Evolutionary conservation across 2,888 invertebrate genomes (phyloP), one percentile per base, ranked within the genome.

Genomic region (Thecophora atra): DNA sequence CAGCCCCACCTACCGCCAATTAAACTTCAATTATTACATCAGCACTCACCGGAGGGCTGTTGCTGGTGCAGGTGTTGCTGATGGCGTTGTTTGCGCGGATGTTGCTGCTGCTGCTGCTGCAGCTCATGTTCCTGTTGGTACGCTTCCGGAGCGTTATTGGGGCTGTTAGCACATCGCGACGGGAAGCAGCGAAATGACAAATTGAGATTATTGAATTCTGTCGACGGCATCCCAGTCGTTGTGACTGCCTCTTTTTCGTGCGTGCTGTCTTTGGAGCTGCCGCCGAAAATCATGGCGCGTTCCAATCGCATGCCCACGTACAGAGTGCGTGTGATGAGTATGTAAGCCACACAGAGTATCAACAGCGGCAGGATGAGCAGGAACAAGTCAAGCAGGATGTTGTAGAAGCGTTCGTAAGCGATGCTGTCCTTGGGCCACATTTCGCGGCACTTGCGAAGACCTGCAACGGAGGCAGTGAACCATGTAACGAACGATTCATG

Each of bases 291-390:
- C 79, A 83, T 79, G 17, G 76, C 76, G 58, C 80, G 79, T 77
- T 88, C 88, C 68, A 80, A 81, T 28, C 80, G 78, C 77, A 86
- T 86, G 70, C 84, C 85, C 77, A 82, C 78, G 72, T 86, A 86
- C 1, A 86, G 78, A 1, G 86, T 85, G 51, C 81, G 81, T 8
- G 84, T 86, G 71, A 91, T 91, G 52, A 90, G 85, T 19, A 89
- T 89, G 78, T 92, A 92, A n/a, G 91, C 90, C 24, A 89, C 87
- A 24, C 88, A 88, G 85, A 93, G 89, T 60, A 91, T 88, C 54
- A 91, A 79, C 54, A 93, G 83, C 0, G 93, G 93, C 73, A 92
- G 83, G 0, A 93, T 88, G 21, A 93, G 87, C 37, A 93, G 87
- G 44, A 91, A 87, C 0, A 90, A 86, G 78, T 91, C 91, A 78